A percentile compares a stretch with the other conserved stretches of the same genome.
Conservation (phyloP, 2,113 vertebrate genomes). For the Gadus macrocephalus region DNA sequence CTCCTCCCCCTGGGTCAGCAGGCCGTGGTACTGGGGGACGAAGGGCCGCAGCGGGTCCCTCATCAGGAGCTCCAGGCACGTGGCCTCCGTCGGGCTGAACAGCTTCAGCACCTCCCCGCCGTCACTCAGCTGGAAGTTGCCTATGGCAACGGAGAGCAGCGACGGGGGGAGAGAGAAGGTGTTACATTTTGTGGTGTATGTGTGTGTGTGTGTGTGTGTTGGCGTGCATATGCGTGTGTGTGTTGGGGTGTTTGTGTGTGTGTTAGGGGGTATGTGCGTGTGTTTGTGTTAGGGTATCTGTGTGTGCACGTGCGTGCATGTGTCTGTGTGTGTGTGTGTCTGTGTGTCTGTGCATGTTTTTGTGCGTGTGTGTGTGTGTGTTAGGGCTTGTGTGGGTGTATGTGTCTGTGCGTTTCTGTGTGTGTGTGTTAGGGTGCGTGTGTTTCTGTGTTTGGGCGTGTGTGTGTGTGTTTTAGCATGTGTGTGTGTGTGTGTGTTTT, state of each 20-base stretch:
- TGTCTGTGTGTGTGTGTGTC: too few relatives aligned
- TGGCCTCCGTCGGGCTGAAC: slow-evolving; percentile 69
- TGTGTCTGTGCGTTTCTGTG: too few relatives aligned
- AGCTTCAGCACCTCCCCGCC: slow-evolving; percentile 77
- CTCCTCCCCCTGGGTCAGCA: slow-evolving; percentile 64
- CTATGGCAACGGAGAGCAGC: slow-evolving; percentile 41
- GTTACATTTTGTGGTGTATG: neutral
- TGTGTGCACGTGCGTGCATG: too few relatives aligned
- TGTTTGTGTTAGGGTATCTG: neutral
- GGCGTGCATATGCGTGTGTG: neutral
- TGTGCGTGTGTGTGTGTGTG: too few relatives aligned
- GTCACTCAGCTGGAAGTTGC: slow-evolving; percentile 74
- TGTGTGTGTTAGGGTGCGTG: too few relatives aligned
- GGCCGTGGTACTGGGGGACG: slow-evolving; percentile 74
- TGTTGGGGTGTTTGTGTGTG: slow-evolving; percentile 1
- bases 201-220: neutral
- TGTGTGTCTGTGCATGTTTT: too few relatives aligned
- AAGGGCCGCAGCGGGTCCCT: slow-evolving; percentile 69
- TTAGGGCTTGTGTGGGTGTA: too few relatives aligned
- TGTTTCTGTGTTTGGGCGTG: too few relatives aligned
- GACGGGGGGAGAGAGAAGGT: neutral
- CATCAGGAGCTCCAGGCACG: slow-evolving; percentile 74
- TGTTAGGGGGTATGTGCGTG: neutral
- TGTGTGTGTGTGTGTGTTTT: slow-evolving; percentile 4
- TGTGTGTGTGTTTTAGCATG: neutral